Conservation (phyloP, 2,113 vertebrate genomes). For the human (Homo sapiens) region GRCh38 chr15:84698001-84698500, state of each 20-base stretch:
- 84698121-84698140: not conserved
- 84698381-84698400: not conserved
- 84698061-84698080: not conserved
- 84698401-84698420: not conserved
- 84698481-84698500: not conserved
- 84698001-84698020: not conserved
- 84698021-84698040: not conserved
- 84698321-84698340: not conserved
- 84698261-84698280: not conserved
- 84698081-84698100: not conserved
- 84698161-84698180: not conserved
- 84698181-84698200: not conserved
- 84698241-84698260: not conserved
- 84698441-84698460: not conserved
- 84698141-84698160: not conserved
- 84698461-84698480: not conserved
- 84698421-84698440: not conserved
- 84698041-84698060: not conserved
- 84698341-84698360: not conserved
- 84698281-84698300: not conserved
- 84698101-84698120: not conserved
- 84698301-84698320: conserved; percentile 10
- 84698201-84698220: not conserved
- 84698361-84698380: not conserved
- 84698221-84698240: not conserved